A percentile compares a stretch with the other conserved stretches of the same genome.
Conservation (phyloP, 2,113 vertebrate genomes). For the Parus major region DNA sequence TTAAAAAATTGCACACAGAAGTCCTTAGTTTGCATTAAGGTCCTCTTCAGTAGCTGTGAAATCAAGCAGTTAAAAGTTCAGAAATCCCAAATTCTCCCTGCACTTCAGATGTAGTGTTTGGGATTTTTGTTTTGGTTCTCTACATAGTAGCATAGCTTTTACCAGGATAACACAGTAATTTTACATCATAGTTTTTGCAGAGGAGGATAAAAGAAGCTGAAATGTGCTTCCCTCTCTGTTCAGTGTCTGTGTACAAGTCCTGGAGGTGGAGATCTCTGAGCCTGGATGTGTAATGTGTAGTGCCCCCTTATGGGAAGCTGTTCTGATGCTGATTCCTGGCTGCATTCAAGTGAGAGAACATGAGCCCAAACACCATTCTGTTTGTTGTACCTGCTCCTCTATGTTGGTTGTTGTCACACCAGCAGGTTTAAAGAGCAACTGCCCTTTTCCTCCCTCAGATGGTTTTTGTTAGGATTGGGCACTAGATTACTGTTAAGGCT, state of each 20-base stretch:
- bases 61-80: not conserved
- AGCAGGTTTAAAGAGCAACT: not conserved
- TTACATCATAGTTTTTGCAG: not conserved
- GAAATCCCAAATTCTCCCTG: not conserved
- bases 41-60: not conserved
- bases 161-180: not conserved
- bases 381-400: not conserved
- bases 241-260: not conserved
- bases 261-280: not conserved
- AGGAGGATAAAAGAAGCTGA: not conserved
- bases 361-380: not conserved
- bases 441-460: not conserved
- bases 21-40: not conserved
- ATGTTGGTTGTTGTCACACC: fast-evolving
- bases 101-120: not conserved
- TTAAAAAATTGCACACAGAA: not conserved
- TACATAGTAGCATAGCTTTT: not conserved
- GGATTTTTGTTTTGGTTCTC: not conserved
- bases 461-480: not conserved
- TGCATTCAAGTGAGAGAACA: not conserved
- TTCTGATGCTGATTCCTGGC: not conserved
- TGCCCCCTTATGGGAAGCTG: slow-evolving; percentile 31
- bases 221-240: not conserved
- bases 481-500: not conserved
- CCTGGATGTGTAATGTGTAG: not conserved